phyloP scores from a whole-genome alignment of 2,797 vertebrate genomes.

The Peromyscus aztecus region DNA sequence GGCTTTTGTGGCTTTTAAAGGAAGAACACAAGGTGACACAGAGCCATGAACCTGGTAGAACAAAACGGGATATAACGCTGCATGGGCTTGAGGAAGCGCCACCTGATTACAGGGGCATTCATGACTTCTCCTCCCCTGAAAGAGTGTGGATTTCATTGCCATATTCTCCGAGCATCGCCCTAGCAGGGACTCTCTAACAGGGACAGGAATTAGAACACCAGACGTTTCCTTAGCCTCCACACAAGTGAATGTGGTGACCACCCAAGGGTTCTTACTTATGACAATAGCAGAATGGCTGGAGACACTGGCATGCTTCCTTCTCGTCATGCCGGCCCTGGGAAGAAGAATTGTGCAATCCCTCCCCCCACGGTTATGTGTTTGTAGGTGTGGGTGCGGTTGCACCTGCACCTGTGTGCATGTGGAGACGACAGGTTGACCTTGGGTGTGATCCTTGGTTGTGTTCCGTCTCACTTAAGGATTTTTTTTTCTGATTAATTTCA shows the following conservation, averaged over 20 bases:
- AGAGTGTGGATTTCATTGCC: conserved; percentile 12
- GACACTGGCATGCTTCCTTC: not conserved
- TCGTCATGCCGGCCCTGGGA: not conserved
- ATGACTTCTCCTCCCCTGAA: not conserved
- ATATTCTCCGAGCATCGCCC: not conserved
- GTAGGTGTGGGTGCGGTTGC: too few species aligned
- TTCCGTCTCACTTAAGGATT: not conserved
- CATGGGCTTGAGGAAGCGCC: not conserved
- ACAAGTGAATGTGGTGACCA: not conserved
- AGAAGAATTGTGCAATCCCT: not conserved
- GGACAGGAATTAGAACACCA: not conserved
- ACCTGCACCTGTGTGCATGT: not conserved
- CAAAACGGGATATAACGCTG: not conserved
- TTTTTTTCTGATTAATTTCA: too few species aligned
- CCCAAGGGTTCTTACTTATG: not conserved
- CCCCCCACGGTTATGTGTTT: not conserved
- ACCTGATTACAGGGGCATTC: not conserved
- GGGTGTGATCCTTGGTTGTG: not conserved
- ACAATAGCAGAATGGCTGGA: too few species aligned
- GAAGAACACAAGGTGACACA: not conserved
- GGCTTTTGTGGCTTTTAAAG: conserved; percentile 11
- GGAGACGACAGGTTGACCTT: not conserved
- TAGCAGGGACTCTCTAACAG: not conserved
- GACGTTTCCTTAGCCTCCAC: not conserved
- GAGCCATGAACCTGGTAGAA: not conserved